Evolutionary conservation across 2,888 invertebrate genomes (phyloP), one percentile per base, ranked within the genome.

Genomic region (Coenonympha glycerion): DNA sequence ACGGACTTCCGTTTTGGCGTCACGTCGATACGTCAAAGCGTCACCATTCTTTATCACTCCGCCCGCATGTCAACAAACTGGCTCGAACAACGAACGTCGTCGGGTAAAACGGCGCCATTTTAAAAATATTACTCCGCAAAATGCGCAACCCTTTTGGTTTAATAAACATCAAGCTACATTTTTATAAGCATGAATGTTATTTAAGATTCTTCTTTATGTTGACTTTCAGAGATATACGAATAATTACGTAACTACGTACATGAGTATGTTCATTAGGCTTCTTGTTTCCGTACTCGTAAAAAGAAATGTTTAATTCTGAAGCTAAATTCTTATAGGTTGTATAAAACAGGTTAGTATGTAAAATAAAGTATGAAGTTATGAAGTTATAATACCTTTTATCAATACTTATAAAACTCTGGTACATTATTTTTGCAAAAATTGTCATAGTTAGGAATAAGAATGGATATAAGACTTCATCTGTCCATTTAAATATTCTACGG

Each of bases 1-100:
- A n/a, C n/a, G n/a, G n/a, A 71, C 68, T 71, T 61, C 56, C 57
- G 63, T 58, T 62, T 60, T 63, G 54, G 47, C 50, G 60, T 6
- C 6, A 6, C 9, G 9, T 53, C 71, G 62, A 75, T 67, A 63
- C 51, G 50, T 67, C 66, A 67, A 61, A 49, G 47, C 52, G 51
- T 53, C 59, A 52, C 56, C 60, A 56, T 60, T 63, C 54, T 69
- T 75, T 73, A 76, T 74, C 73, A 69, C 64, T 60, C 65, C 60
- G 66, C 71, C 73, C 69, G 63, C 66, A 61, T 65, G 66, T 67
- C 68, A 65, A 56, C 61, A 66, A 65, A 66, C 63, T 46, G 59
- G 57, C 62, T 63, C 58, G 66, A 63, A 48, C n/a, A n/a, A n/a
- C 22, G 33, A n/a, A n/a, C 22, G 33, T 45, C 39, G 40, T 19